Conservation (phyloP, 2,888 invertebrate species). For the Drosophila nr. medialis region DNA sequence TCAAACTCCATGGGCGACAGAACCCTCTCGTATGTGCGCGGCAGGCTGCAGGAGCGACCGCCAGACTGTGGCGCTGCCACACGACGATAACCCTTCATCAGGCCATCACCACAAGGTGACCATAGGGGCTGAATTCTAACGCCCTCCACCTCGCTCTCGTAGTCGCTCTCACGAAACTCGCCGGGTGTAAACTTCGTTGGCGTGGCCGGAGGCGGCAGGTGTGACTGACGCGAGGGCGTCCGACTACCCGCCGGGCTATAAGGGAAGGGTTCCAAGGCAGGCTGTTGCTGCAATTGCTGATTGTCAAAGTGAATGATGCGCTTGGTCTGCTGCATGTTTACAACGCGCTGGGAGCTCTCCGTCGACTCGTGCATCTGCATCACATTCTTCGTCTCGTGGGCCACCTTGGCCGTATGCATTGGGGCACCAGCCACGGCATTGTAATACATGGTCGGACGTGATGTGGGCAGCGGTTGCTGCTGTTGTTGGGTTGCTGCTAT, state of each 20-base stretch:
- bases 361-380: conserved; percentile 90
- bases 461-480: conserved; percentile 83
- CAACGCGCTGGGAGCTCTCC: conserved; percentile 87
- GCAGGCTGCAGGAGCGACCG: conserved; percentile 86
- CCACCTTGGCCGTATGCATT: conserved; percentile 87
- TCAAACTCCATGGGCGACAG: conserved; percentile 88
- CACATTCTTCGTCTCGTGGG: conserved; percentile 89
- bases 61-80: conserved; percentile 86
- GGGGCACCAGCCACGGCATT: conserved; percentile 86
- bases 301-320: conserved; percentile 88
- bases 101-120: conserved; percentile 87
- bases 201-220: conserved; percentile 86
- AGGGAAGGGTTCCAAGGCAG: conserved; percentile 85
- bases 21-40: conserved; percentile 86
- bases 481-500: conserved; percentile 84
- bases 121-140: conserved; percentile 87
- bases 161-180: conserved; percentile 89
- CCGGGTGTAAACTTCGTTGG: conserved; percentile 89
- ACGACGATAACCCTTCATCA: conserved; percentile 87
- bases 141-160: conserved; percentile 89
- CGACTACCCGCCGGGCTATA: conserved; percentile 85
- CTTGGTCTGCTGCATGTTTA: conserved; percentile 89
- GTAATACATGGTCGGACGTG: conserved; percentile 86
- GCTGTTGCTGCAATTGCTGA: conserved; percentile 68
- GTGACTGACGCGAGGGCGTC: conserved; percentile 82